Evolutionary conservation across 2,888 invertebrate genomes (phyloP).

Genomic region (Calliphora vomitoria): DNA sequence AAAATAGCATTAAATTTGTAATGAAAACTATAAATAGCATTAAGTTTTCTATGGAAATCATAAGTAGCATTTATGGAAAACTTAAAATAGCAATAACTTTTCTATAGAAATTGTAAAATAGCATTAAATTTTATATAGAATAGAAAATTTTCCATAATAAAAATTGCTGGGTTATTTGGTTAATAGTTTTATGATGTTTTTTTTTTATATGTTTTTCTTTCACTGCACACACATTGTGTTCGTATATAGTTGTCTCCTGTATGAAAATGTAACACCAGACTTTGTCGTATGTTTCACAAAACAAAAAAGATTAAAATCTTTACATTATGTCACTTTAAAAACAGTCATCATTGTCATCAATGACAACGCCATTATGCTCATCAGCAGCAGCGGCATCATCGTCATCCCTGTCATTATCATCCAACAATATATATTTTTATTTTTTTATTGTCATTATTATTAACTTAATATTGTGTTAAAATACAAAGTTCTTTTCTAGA

Average conservation of each 20-base stretch:
- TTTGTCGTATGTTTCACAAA: neutral
- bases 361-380: conserved; percentile 16
- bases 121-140: too few relatives aligned
- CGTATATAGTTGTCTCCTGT: conserved; percentile 18
- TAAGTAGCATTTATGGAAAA: too few relatives aligned
- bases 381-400: neutral
- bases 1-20: too few relatives aligned
- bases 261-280: conserved; percentile 36
- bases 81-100: too few relatives aligned
- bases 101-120: too few relatives aligned
- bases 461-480: conserved; percentile 34
- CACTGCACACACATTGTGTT: conserved; percentile 24
- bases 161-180: conserved; percentile 15
- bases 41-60: too few relatives aligned
- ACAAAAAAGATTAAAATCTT: conserved; percentile 56
- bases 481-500: neutral
- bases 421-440: neutral
- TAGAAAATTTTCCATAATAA: neutral
- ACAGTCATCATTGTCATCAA: conserved; percentile 47
- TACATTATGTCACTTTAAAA: conserved; percentile 67
- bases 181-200: conserved; percentile 15
- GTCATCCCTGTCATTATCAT: conserved; percentile 8
- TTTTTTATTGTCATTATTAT: conserved; percentile 43
- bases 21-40: too few relatives aligned
- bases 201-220: neutral